These are phyloP conservation scores for Xenopus borealis DNA, from an alignment of 2,113 vertebrate genomes.

Conservation along the genomic window DNA sequence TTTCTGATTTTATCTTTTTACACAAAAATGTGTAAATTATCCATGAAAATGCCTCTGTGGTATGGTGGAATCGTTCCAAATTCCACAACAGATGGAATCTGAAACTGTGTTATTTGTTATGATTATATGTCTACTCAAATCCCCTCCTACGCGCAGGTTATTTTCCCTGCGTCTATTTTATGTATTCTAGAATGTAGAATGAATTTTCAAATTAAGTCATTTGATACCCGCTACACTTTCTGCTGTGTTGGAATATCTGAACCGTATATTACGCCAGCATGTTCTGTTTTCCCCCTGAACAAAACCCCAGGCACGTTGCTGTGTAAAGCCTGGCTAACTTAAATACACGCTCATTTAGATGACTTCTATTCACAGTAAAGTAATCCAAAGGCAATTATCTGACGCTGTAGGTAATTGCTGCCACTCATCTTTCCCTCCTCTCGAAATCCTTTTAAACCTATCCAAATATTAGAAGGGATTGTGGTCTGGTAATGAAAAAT, in stretches of 20 bases:
- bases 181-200: slow-evolving; percentile 14
- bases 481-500: not conserved
- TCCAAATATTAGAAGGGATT: not conserved
- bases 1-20: slow-evolving; percentile 20
- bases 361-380: not conserved
- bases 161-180: slow-evolving; percentile 32
- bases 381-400: not conserved
- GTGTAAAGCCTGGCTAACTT: not conserved
- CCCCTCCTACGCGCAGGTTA: slow-evolving; percentile 41
- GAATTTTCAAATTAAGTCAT: slow-evolving; percentile 29
- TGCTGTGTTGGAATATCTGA: not conserved
- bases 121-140: slow-evolving; percentile 39
- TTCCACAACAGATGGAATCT: slow-evolving; percentile 23
- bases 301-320: not conserved
- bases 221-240: slow-evolving; percentile 1
- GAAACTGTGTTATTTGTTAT: slow-evolving; percentile 41
- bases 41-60: slow-evolving; percentile 41
- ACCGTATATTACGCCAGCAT: slow-evolving; percentile 8
- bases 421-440: not conserved
- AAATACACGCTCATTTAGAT: slow-evolving; percentile 4
- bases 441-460: not conserved
- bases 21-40: slow-evolving; percentile 22
- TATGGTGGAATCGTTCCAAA: slow-evolving; percentile 30
- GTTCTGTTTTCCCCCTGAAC: not conserved
- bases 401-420: slow-evolving; percentile 1